Evolutionary conservation across 2,888 invertebrate species (phyloP), one percentile per base, ranked within the genome.

Genomic region (Pharmacophagus antenor): DNA sequence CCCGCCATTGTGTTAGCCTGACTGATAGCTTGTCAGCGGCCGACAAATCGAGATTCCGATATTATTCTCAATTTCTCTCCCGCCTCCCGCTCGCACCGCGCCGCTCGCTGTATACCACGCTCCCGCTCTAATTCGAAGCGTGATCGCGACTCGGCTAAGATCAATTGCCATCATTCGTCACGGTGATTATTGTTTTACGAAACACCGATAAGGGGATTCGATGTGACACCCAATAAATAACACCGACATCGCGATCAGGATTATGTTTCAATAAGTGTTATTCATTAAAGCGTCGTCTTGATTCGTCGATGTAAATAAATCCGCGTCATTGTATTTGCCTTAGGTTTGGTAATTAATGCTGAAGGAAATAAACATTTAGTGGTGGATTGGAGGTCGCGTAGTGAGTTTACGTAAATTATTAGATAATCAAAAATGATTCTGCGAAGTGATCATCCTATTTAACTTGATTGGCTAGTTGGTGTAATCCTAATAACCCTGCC

Each of bases 41-140:
- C 74, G 80, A 82, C 86, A 81, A 86, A 87, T 87, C 86, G 84
- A 86, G 87, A 87, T 86, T 79, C 79, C 69, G 84, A 85, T 85
- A 80, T 76, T 71, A 83, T 80, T 82, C 81, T 79, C 82, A 85
- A 85, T 84, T 83, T 80, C 74, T 74, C 67, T 71, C 68, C 68
- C 63, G 66, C 68, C 65, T 61, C 56, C 66, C 58, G 58, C 65
- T 63, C 62, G 70, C 74, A 71, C 72, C 57, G 58, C 74, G 67
- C 47, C 65, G 57, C 70, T 47, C 51, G 47, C 41, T 18, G 54
- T n/a, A 58, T 67, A 68, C 62, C 12, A 54, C 63, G 57, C 47
- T 70, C 71, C 64, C 63, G 42, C 49, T 77, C 71, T 61, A 66
- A 57, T 57, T 56, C 63, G 65, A 71, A 71, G 69, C 76, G 70